A percentile compares a stretch with the other conserved stretches of the same genome.
Evolutionary conservation across 2,888 invertebrate genomes (phyloP).

Genomic region (Xestia xanthographa): DNA sequence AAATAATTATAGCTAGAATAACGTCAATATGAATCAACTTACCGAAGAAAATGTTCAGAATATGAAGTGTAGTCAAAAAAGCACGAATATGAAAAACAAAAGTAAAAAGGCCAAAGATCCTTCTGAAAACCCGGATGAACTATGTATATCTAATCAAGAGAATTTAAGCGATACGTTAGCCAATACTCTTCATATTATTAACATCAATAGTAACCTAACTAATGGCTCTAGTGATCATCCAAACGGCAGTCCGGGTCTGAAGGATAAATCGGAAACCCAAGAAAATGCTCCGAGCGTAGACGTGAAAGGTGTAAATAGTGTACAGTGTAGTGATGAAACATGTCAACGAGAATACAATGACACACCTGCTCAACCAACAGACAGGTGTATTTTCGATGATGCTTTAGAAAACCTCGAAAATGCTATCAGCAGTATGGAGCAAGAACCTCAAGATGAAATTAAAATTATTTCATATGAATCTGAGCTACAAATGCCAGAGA

Average conservation of each 20-base stretch:
- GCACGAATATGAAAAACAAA: constrained; percentile 85
- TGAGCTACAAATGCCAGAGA: constrained; percentile 99
- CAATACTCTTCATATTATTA: constrained; percentile 86
- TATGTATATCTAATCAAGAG: constrained; percentile 82
- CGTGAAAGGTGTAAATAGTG: constrained; percentile 83
- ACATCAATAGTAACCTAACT: constrained; percentile 85
- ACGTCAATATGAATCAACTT: constrained; percentile 85
- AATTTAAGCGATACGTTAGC: constrained; percentile 84
- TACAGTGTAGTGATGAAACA: constrained; percentile 81
- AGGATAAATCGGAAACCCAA: constrained; percentile 74
- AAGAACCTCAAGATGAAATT: constrained; percentile 79
- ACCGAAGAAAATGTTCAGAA: constrained; percentile 84
- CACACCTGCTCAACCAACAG: constrained; percentile 67
- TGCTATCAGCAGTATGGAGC: constrained; percentile 72
- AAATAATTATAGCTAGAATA: constrained; percentile 85
- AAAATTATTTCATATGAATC: constrained; percentile 94
- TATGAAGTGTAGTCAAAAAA: constrained; percentile 85
- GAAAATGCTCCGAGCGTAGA: constrained; percentile 73
- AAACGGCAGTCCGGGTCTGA: constrained; percentile 76
- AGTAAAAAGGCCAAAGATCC: constrained; percentile 89
- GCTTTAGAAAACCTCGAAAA: constrained; percentile 75
- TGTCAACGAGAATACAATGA: constrained; percentile 70
- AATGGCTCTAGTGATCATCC: constrained; percentile 87
- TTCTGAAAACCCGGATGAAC: constrained; percentile 81
- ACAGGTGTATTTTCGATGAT: constrained; percentile 74